Base-by-base conservation (phyloP, 2,888 invertebrate genomes). In the Furcula furcula region DNA sequence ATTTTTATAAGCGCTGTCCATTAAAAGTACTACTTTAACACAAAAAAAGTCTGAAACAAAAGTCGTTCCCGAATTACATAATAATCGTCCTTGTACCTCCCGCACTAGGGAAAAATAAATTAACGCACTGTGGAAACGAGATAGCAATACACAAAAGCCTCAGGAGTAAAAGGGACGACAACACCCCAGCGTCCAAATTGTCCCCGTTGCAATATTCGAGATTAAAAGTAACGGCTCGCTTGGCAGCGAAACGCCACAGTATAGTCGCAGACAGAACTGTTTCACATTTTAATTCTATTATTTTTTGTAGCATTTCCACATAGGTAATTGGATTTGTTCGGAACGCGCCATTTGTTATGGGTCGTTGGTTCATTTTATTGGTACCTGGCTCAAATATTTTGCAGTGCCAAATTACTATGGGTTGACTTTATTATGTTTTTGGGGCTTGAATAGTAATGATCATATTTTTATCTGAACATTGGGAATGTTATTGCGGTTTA, bases 191-290 rank as follows among this genome's bases (percentile, higher is more conserved):
- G 73, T 78, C 78, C 67, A 76, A 77, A 80, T 79, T 76, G 82
- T 80, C 78, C 72, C 72, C 74, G 63, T 68, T 59, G 82, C 86
- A 86, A 86, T 86, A 83, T 84, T 74, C 79, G 67, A 82, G 85
- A 86, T 86, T 85, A 86, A 85, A 85, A 85, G 83, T 74, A 76
- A 83, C 85, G 84, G 78, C 63, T 78, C 71, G 82, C 67, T 77
- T 75, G 76, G 75, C 78, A 77, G 67, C 65, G 64, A 74, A 75
- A 76, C 70, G 56, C 73, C 44, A 47, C 34, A 27, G 48, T 66
- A 78, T 65, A 51, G 69, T 55, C 64, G 59, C 52, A 64, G 58
- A 51, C 58, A 64, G 65, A 69, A 66, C 57, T 47, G 50, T 31
- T 21, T 36, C 34, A 16, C 6, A 3, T 34, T 48, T 19, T 34